phyloP scores from a whole-genome alignment of 1,140 invertebrate species.

The Trichonephila inaurata region DNA sequence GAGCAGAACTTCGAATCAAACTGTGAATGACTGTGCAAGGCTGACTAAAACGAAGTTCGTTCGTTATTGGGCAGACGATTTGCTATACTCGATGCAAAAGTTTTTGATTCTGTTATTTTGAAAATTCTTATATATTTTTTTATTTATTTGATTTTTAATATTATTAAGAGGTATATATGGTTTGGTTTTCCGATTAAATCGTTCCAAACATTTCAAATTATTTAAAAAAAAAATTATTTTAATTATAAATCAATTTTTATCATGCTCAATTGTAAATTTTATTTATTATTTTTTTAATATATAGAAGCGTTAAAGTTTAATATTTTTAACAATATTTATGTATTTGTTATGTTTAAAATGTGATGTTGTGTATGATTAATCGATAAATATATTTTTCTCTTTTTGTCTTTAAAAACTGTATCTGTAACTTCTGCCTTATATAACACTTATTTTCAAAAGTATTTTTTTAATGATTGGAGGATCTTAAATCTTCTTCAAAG shows the following conservation, averaged over 20 bases:
- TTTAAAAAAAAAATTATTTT: neutral
- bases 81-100: neutral
- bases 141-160: neutral
- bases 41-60: neutral
- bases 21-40: constrained; percentile 50
- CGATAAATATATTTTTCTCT: no score
- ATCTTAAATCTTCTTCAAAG: no score
- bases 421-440: no score
- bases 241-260: neutral
- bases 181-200: neutral
- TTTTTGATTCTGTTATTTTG: neutral
- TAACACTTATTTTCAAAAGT: no score
- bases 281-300: no score
- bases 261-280: neutral
- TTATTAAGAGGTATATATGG: neutral
- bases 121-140: neutral
- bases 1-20: constrained; percentile 10
- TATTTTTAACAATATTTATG: no score
- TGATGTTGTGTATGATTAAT: no score
- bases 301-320: no score
- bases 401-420: no score
- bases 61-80: constrained; percentile 14
- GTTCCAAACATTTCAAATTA: neutral
- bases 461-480: no score
- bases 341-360: no score